A percentile compares a stretch with the other conserved stretches of the same genome.
Evolutionary conservation across 2,797 vertebrate species (phyloP).

Genomic region (Gymnothorax javanicus): DNA sequence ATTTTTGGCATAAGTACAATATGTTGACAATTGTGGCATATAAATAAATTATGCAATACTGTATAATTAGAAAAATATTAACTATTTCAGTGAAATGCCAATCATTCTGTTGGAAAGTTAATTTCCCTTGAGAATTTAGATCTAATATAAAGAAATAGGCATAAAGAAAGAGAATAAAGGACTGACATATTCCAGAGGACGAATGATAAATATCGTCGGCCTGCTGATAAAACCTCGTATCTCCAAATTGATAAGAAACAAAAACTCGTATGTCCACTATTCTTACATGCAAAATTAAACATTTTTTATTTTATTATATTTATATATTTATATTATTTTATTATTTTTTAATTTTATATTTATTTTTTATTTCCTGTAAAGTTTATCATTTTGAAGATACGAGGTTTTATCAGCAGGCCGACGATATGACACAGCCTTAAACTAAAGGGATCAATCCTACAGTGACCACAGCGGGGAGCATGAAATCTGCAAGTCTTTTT

Average conservation of each 20-base stretch:
- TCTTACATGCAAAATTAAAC: no score
- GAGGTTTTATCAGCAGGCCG: no score
- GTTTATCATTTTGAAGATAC: no score
- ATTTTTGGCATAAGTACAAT: slow-evolving; percentile 20
- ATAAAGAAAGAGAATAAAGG: background rate
- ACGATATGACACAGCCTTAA: background rate
- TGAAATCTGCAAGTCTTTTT: background rate
- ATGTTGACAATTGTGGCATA: slow-evolving; percentile 6
- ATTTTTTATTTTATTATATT: no score
- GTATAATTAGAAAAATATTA: slow-evolving; percentile 20
- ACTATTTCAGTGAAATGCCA: slow-evolving; percentile 1
- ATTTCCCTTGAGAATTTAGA: background rate
- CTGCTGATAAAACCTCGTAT: no score
- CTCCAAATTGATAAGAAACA: no score
- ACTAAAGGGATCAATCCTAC: background rate
- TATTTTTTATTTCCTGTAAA: no score
- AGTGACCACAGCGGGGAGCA: background rate
- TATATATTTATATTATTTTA: no score
- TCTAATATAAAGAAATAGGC: background rate
- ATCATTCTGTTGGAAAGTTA: background rate
- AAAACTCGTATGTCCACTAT: no score
- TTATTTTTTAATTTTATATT: no score
- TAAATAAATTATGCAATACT: slow-evolving; percentile 9
- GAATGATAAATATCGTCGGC: background rate
- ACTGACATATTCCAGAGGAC: background rate